Evolutionary conservation across 64 coral and sea anemone genomes (phyloP).

Genomic region (Cladopsammia gracilis): DNA sequence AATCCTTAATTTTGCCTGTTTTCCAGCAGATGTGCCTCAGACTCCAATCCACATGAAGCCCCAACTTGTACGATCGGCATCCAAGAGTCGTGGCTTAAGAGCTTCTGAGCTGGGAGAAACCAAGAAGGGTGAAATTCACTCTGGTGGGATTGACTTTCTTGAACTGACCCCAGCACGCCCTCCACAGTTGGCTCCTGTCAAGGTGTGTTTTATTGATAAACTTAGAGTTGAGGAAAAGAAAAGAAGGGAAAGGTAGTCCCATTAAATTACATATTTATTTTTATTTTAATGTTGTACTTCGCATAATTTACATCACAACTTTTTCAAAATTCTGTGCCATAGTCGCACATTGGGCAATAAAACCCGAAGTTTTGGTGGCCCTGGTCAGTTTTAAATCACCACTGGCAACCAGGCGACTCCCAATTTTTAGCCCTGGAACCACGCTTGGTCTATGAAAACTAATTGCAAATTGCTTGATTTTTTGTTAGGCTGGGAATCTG

Average conservation of each 20-base stretch:
- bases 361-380: too few species aligned
- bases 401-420: too few species aligned
- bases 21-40: slow-evolving; percentile 23
- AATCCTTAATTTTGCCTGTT: background rate
- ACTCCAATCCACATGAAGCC: slow-evolving; percentile 94
- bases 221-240: too few species aligned
- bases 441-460: too few species aligned
- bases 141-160: slow-evolving; percentile 70
- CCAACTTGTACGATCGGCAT: slow-evolving; percentile 86
- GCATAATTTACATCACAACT: too few species aligned
- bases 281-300: too few species aligned
- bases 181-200: slow-evolving; percentile 85
- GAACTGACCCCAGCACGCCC: slow-evolving; percentile 69
- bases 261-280: too few species aligned
- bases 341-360: too few species aligned
- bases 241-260: too few species aligned
- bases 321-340: too few species aligned
- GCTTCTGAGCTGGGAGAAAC: slow-evolving; percentile 71
- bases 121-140: slow-evolving; percentile 7
- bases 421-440: too few species aligned
- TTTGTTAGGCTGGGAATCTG: slow-evolving; percentile 27
- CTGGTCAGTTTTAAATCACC: too few species aligned
- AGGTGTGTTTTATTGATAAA: slow-evolving; percentile 3
- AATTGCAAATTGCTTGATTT: background rate
- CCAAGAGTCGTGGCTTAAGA: slow-evolving; percentile 72